phyloP scores from a whole-genome alignment of 64 coral and sea anemone genomes.

The Pocillopora verrucosa region DNA sequence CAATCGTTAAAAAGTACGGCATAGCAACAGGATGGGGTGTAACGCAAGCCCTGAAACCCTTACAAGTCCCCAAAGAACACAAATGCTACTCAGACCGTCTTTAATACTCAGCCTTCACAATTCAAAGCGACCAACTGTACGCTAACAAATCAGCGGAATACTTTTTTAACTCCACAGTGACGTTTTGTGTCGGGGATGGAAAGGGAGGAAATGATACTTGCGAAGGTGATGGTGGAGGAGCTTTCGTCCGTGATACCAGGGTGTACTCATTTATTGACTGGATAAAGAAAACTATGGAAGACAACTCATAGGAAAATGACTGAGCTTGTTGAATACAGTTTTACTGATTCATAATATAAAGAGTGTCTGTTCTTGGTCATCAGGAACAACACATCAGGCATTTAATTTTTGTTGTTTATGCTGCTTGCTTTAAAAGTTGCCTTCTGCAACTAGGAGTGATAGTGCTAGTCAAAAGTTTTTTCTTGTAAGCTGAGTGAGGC shows the following conservation, averaged over 20 bases:
- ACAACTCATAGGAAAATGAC: background rate
- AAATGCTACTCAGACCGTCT: conserved; percentile 6
- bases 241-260: conserved; percentile 53
- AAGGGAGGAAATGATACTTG: conserved; percentile 55
- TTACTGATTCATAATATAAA: no score
- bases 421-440: no score
- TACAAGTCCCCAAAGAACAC: no score
- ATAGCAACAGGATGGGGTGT: conserved; percentile 53
- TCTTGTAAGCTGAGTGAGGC: no score
- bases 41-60: background rate
- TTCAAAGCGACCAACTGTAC: conserved; percentile 21
- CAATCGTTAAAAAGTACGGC: background rate
- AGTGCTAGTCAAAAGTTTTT: no score
- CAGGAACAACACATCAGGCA: no score
- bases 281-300: conserved; percentile 52
- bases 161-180: conserved; percentile 12
- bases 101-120: background rate
- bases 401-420: no score
- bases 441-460: no score
- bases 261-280: conserved; percentile 48
- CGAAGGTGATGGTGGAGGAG: conserved; percentile 53
- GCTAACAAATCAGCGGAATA: background rate
- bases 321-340: background rate
- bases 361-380: no score
- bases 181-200: conserved; percentile 56